These are phyloP conservation scores for Colistium nudipinnis DNA, from an alignment of 2,113 vertebrate species.

Conservation along the genomic window DNA sequence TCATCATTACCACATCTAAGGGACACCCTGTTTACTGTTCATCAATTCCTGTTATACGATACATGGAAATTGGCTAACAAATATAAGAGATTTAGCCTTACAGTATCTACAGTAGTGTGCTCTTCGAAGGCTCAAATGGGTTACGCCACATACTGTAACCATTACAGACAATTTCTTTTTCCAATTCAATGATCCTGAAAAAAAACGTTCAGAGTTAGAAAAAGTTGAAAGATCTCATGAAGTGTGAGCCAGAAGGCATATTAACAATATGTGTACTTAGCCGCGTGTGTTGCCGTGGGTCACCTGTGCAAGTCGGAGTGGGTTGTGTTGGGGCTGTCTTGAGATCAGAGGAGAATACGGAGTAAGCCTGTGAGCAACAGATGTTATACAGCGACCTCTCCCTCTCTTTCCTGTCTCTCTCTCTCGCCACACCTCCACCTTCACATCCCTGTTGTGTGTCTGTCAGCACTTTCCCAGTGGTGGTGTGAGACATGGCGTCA, in stretches of 20 bases:
- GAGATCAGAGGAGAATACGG: slow-evolving; percentile 32
- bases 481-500: slow-evolving; percentile 78
- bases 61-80: slow-evolving; percentile 13
- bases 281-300: slow-evolving; percentile 34
- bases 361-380: slow-evolving; percentile 62
- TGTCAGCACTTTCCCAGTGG: slow-evolving; percentile 73
- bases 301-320: slow-evolving; percentile 43
- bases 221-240: not conserved
- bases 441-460: slow-evolving; percentile 66
- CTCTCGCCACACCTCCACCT: slow-evolving; percentile 38
- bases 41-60: not conserved
- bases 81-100: slow-evolving; percentile 9
- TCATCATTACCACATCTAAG: slow-evolving; percentile 33
- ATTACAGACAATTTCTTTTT: not conserved
- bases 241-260: not conserved
- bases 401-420: slow-evolving; percentile 10
- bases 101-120: not conserved
- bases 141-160: slow-evolving; percentile 2
- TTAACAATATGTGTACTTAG: slow-evolving; percentile 21
- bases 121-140: slow-evolving; percentile 1
- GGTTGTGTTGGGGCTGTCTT: slow-evolving; percentile 46
- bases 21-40: slow-evolving; percentile 17
- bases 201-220: not conserved
- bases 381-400: slow-evolving; percentile 61
- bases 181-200: not conserved